Conservation (phyloP, 2,113 vertebrate genomes). For the Osmerus mordax region DNA sequence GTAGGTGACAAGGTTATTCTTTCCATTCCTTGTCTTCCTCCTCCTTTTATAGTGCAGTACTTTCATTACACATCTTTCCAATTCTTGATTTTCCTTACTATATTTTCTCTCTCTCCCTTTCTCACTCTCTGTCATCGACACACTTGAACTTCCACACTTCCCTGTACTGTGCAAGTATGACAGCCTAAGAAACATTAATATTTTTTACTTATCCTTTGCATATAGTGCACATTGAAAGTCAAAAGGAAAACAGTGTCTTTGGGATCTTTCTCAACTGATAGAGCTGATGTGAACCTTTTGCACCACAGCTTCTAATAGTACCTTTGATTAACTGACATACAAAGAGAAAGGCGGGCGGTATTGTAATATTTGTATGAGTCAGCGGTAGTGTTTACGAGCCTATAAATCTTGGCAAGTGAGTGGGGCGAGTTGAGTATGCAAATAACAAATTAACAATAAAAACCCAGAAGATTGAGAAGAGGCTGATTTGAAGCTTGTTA, state of each 20-base stretch:
- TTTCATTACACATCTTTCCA: too few relatives aligned
- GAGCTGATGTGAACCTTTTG: constrained; percentile 7
- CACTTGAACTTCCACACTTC: too few relatives aligned
- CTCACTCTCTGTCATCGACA: too few relatives aligned
- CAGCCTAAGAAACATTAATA: too few relatives aligned
- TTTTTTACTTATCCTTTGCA: background rate
- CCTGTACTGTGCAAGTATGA: too few relatives aligned
- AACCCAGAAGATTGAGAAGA: background rate
- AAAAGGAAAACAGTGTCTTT: background rate
- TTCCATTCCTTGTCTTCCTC: too few relatives aligned
- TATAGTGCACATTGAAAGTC: too few relatives aligned
- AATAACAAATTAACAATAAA: background rate
- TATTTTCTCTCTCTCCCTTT: too few relatives aligned
- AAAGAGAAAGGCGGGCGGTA: constrained; percentile 20
- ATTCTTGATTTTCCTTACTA: too few relatives aligned
- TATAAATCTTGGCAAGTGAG: constrained; percentile 31
- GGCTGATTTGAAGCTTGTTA: background rate
- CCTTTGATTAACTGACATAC: constrained; percentile 54
- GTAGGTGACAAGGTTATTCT: too few relatives aligned
- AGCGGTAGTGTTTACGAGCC: constrained; percentile 39
- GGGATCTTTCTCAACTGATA: constrained; percentile 10
- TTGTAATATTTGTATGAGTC: constrained; percentile 32
- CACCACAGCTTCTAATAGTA: constrained; percentile 42
- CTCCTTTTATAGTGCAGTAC: too few relatives aligned
- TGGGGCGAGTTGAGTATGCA: background rate